A percentile compares a stretch with the other conserved stretches of the same genome.
Conservation (phyloP, 2,888 invertebrate genomes). For the Bellardia bayeri region DNA sequence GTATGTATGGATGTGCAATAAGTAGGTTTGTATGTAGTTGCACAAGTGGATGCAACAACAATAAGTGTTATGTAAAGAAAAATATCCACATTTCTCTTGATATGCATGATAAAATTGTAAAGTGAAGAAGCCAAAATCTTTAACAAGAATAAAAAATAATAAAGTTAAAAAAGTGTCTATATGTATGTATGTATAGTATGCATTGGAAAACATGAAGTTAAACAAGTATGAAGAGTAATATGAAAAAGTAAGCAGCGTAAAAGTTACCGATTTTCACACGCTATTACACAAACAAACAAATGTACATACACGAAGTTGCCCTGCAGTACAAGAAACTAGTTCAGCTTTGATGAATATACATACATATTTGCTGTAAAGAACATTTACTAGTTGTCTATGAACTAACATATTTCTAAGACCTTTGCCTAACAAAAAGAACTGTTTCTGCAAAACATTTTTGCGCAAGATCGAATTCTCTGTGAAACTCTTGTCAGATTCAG, state of each 20-base stretch:
- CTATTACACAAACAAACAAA: slow-evolving; percentile 57
- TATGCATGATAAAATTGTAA: slow-evolving; percentile 62
- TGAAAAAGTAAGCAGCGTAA: slow-evolving; percentile 63
- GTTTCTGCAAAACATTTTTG: no score
- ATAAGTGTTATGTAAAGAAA: slow-evolving; percentile 29
- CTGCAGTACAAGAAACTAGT: no score
- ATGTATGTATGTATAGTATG: no score
- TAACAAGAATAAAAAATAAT: slow-evolving; percentile 35
- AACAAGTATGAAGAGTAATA: slow-evolving; percentile 41
- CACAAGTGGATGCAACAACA: slow-evolving; percentile 13
- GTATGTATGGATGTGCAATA: not conserved
- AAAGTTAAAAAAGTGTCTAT: slow-evolving; percentile 4
- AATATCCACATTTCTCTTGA: slow-evolving; percentile 60
- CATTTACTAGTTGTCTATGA: no score
- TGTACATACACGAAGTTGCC: not conserved
- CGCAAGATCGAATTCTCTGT: no score
- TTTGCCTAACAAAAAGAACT: no score
- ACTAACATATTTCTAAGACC: no score
- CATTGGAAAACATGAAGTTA: not conserved
- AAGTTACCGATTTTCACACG: slow-evolving; percentile 70
- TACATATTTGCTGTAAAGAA: no score
- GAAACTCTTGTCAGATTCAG: no score
- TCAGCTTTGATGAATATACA: no score
- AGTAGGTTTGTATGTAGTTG: not conserved
- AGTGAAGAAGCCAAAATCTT: slow-evolving; percentile 69